A percentile compares a stretch with the other conserved stretches of the same genome.
Evolutionary conservation across 2,888 invertebrate genomes (phyloP).

Genomic region (Drosophila diplacantha): DNA sequence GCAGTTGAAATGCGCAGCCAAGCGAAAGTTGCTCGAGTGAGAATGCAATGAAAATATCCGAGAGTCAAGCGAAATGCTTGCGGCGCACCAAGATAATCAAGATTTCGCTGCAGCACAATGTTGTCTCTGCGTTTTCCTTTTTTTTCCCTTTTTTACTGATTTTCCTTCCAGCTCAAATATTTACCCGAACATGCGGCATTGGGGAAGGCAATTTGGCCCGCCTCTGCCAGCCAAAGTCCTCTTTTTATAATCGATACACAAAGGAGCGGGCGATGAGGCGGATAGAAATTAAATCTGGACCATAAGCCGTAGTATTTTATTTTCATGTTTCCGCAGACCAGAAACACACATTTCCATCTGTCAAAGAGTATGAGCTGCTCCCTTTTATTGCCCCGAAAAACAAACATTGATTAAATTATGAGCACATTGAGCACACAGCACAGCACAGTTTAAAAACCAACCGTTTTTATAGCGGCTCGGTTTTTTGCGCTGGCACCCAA

Average conservation of each 20-base stretch:
- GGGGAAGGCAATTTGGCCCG: slow-evolving; percentile 30
- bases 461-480: slow-evolving; percentile 4
- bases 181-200: slow-evolving; percentile 16
- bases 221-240: slow-evolving; percentile 6
- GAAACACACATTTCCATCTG: slow-evolving; percentile 24
- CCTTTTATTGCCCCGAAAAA: slow-evolving; percentile 20
- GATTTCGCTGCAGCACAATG: slow-evolving; percentile 53
- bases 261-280: slow-evolving; percentile 7
- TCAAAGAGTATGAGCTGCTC: slow-evolving; percentile 17
- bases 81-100: slow-evolving; percentile 62
- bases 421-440: slow-evolving; percentile 22
- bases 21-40: slow-evolving; percentile 61
- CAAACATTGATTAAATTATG: slow-evolving; percentile 47
- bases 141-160: not conserved
- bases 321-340: slow-evolving; percentile 2
- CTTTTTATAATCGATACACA: slow-evolving; percentile 31
- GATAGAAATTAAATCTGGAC: slow-evolving; percentile 22
- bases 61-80: slow-evolving; percentile 61
- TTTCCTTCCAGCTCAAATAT: slow-evolving; percentile 20
- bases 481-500: slow-evolving; percentile 4
- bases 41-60: slow-evolving; percentile 68
- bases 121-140: slow-evolving; percentile 12
- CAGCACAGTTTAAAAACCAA: slow-evolving; percentile 17
- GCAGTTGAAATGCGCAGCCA: slow-evolving; percentile 64
- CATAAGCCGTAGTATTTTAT: slow-evolving; percentile 18